These are phyloP conservation scores for Dreissena polymorpha DNA, from an alignment of 1,140 invertebrate genomes.

Conservation along the genomic window DNA sequence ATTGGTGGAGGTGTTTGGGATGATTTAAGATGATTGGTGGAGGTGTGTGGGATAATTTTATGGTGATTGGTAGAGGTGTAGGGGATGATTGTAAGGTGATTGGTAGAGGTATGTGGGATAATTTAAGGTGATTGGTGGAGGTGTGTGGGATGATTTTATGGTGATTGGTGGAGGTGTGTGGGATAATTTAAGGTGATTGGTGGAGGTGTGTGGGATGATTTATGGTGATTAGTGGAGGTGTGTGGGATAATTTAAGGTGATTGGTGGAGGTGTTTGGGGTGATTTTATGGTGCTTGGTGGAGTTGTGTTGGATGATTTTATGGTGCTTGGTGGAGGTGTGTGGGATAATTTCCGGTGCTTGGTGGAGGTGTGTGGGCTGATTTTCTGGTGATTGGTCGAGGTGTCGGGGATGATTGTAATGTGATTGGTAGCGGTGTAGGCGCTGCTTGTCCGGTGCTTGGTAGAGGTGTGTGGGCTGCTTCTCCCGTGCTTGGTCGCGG, in stretches of 20 bases:
- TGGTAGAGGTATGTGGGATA: background rate
- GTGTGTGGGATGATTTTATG: background rate
- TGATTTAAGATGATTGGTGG: background rate
- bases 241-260: background rate
- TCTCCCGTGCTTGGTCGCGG: no score
- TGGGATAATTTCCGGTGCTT: background rate
- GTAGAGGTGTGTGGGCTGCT: no score
- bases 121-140: background rate
- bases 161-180: background rate
- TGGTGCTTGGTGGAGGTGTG: background rate
- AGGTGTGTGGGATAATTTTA: background rate
- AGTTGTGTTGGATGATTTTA: background rate
- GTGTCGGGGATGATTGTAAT: background rate
- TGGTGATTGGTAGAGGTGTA: background rate
- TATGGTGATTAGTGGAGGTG: background rate
- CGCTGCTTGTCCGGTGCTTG: no score
- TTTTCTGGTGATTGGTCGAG: background rate
- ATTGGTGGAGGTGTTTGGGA: background rate
- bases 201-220: background rate
- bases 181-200: background rate
- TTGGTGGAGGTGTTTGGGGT: background rate
- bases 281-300: background rate
- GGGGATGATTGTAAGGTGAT: background rate
- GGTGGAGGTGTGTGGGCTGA: background rate
- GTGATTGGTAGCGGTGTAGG: no score